Percentiles rank a stretch among this genome's conserved stretches.
Evolutionary conservation across 2,888 invertebrate genomes (phyloP).

Genomic region (Chrysomela aeneicollis): DNA sequence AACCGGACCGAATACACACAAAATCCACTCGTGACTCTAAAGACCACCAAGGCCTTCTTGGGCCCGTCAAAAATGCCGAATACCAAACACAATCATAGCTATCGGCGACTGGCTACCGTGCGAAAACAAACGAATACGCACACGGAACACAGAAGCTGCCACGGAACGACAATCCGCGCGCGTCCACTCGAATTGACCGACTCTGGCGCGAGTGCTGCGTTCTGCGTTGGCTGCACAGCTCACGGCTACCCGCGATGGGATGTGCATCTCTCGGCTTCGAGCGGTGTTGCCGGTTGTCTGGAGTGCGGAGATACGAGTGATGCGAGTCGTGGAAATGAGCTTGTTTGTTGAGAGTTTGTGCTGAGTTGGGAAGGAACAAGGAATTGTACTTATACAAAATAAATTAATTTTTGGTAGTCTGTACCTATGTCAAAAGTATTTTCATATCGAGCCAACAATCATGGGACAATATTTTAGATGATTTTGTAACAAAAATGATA

Average conservation of each 20-base stretch:
- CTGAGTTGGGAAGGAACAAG: no score
- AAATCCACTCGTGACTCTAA: slow-evolving; percentile 7
- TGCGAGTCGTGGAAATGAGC: neutral
- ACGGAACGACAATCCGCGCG: slow-evolving; percentile 11
- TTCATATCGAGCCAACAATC: no score
- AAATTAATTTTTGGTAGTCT: no score
- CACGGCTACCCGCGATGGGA: slow-evolving; percentile 22
- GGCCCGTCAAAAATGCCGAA: slow-evolving; percentile 8
- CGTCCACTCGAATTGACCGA: slow-evolving; percentile 23
- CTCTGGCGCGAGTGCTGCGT: slow-evolving; percentile 12
- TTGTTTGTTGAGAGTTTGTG: neutral
- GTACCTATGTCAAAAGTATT: no score
- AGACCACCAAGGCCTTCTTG: neutral
- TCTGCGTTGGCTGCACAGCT: slow-evolving; percentile 4
- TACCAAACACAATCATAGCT: slow-evolving; percentile 12
- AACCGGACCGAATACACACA: slow-evolving; percentile 1
- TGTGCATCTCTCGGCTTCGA: slow-evolving; percentile 18
- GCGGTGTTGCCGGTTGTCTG: slow-evolving; percentile 11
- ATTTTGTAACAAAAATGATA: no score
- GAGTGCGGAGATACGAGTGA: neutral
- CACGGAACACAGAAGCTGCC: slow-evolving; percentile 16
- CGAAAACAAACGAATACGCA: slow-evolving; percentile 11
- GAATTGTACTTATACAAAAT: no score
- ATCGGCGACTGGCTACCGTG: slow-evolving; percentile 1
- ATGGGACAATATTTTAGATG: no score